phyloP scores from a whole-genome alignment of 2,888 invertebrate species.

The Leistus spinibarbis region DNA sequence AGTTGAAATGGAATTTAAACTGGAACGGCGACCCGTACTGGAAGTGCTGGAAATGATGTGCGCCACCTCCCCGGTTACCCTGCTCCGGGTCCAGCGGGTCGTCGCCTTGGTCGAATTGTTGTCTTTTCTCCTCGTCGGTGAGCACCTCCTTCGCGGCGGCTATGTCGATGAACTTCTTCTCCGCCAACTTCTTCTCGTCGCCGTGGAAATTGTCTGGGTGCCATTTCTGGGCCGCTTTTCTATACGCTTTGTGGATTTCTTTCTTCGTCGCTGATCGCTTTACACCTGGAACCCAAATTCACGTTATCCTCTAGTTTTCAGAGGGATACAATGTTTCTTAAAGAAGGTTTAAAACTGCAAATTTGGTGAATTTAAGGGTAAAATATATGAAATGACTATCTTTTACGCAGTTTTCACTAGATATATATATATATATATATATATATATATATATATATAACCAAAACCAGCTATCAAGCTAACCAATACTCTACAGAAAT shows the following conservation, averaged over 20 bases:
- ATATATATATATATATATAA: too few species aligned
- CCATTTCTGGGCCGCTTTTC: slow-evolving; percentile 97
- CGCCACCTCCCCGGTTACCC: slow-evolving; percentile 69
- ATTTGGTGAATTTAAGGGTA: too few species aligned
- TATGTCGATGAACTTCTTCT: slow-evolving; percentile 98
- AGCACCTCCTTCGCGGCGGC: slow-evolving; percentile 97
- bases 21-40: slow-evolving; percentile 90
- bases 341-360: too few species aligned
- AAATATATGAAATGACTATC: too few species aligned
- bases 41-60: slow-evolving; percentile 83
- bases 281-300: slow-evolving; percentile 68
- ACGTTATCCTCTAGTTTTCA: too few species aligned
- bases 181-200: slow-evolving; percentile 86
- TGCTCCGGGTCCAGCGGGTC: slow-evolving; percentile 98
- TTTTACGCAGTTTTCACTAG: too few species aligned
- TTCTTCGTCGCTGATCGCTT: slow-evolving; percentile 88
- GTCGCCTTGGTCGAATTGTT: slow-evolving; percentile 91
- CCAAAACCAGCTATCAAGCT: too few species aligned
- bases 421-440: too few species aligned
- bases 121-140: slow-evolving; percentile 88
- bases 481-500: too few species aligned
- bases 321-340: too few species aligned
- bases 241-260: slow-evolving; percentile 94
- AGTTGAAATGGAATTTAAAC: slow-evolving; percentile 97
- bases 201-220: slow-evolving; percentile 94